Base-by-base conservation (phyloP, 1,140 invertebrate species). In the Sinonovacula constricta region DNA sequence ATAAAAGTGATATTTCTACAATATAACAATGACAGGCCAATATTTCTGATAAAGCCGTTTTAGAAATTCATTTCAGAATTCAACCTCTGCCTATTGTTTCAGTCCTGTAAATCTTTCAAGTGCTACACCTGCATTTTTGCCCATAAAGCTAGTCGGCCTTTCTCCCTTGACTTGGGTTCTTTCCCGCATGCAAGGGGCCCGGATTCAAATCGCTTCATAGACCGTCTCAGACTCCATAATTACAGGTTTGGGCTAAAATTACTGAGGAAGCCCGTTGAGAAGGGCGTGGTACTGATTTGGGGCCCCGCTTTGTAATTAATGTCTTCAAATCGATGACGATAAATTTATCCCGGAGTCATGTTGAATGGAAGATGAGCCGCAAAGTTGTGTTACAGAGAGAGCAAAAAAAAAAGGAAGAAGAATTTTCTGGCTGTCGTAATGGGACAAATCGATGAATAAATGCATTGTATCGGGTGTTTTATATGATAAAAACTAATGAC, bases 111-210 rank as follows among this genome's bases (percentile, higher is more conserved):
- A 76, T 59, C 31, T 76, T 67, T 65, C 28, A 56, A 24, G 34
- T 3, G 12, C 39, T 76, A 76, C 72, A 76, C 72, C 72, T 76
- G 72, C 72, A 76, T 26, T 51, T 26, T n/a, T 15, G 24, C 39
- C n/a, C 39, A 18, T 45, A 18, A 45, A 45, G 18, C 39, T 7
- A 45, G 39, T 45, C 18, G 7, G 39, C 7, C 7, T 45, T 45
- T 45, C 18, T 18, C 39, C 39, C 39, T 45, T 45, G 7, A 10
- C 39, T 45, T 7, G 39, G 18, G 7, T 45, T 45, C n/a, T 18
- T 45, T 45, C 39, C 39, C 39, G 39, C 39, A 45, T 45, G 39
- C 39, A 45, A 45, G 7, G 18, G 7, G 7, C 18, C 39, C 7
- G 7, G 7, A 45, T 18, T 18, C 39, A 7, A 45, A 18, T 45